phyloP scores from a whole-genome alignment of 2,113 vertebrate species.

The Lasiurus cinereus region DNA sequence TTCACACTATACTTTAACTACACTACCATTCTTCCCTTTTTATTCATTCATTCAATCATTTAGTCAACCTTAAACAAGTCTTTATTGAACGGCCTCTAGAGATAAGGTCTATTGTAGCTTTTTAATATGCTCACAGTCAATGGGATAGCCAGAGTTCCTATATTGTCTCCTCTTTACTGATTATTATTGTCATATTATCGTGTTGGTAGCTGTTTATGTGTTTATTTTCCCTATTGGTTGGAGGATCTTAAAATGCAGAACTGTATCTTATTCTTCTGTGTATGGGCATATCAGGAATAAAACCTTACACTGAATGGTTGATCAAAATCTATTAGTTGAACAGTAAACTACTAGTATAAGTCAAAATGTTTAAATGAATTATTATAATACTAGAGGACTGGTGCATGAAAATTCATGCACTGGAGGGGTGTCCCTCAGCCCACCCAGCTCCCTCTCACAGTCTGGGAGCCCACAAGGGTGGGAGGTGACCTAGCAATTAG shows the following conservation, averaged over 20 bases:
- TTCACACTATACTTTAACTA: background rate
- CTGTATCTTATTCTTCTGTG: background rate
- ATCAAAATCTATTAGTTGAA: slow-evolving; percentile 41
- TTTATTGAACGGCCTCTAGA: background rate
- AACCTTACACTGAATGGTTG: background rate
- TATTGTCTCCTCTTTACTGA: background rate
- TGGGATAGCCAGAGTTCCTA: background rate
- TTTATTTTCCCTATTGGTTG: background rate
- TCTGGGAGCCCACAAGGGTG: too few relatives aligned
- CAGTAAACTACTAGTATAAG: background rate
- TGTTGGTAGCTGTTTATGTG: background rate
- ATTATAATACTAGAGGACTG: background rate
- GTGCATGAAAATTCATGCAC: too few relatives aligned
- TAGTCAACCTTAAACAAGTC: slow-evolving; percentile 21
- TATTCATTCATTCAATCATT: background rate
- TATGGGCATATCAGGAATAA: background rate
- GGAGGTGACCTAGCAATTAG: too few relatives aligned
- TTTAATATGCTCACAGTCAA: background rate
- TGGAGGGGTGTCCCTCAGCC: too few relatives aligned
- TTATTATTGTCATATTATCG: slow-evolving; percentile 22
- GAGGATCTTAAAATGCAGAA: background rate
- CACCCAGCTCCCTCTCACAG: too few relatives aligned
- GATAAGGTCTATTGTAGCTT: background rate
- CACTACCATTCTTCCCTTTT: background rate
- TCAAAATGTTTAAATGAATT: slow-evolving; percentile 35